A percentile compares a stretch with the other conserved stretches of the same genome.
Evolutionary conservation across 2,797 vertebrate genomes (phyloP).

Genomic region (Chelmon rostratus): DNA sequence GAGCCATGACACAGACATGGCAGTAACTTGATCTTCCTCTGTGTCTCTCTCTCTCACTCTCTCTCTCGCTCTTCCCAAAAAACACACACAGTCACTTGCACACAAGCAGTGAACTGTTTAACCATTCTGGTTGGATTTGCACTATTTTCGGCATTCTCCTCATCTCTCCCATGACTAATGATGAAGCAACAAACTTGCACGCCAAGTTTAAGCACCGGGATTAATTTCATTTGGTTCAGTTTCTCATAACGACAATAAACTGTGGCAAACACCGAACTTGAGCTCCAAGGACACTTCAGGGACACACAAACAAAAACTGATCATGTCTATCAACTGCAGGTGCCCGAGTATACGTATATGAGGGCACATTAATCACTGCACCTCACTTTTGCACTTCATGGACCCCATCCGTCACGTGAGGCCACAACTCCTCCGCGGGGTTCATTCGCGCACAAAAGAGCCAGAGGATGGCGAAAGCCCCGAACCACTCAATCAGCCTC

Average conservation of each 20-base stretch:
- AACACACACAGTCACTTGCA: conserved; percentile 47
- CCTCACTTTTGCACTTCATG: conserved; percentile 8
- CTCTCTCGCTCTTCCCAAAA: conserved; percentile 27
- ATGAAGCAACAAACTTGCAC: conserved; percentile 9
- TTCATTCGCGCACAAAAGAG: conserved; percentile 49
- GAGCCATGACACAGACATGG: conserved; percentile 75
- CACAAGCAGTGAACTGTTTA: conserved; percentile 52
- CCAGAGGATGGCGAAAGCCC: conserved; percentile 51
- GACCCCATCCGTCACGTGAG: conserved; percentile 27
- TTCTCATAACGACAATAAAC: conserved; percentile 14
- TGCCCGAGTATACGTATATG: neutral
- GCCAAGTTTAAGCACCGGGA: conserved; percentile 10
- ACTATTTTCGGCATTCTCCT: conserved; percentile 55
- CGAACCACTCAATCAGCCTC: conserved; percentile 56
- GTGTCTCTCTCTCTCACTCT: conserved; percentile 28
- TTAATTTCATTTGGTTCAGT: conserved; percentile 18
- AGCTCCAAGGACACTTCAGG: neutral
- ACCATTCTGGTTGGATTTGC: conserved; percentile 45
- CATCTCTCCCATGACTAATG: conserved; percentile 45
- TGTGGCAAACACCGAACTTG: neutral
- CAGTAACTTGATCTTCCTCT: conserved; percentile 72
- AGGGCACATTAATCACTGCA: neutral
- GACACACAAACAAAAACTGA: conserved; percentile 18
- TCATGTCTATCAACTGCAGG: neutral
- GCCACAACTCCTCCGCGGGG: conserved; percentile 14